Evolutionary conservation across 2,797 vertebrate species (phyloP).

Genomic region (Chelon labrosus): DNA sequence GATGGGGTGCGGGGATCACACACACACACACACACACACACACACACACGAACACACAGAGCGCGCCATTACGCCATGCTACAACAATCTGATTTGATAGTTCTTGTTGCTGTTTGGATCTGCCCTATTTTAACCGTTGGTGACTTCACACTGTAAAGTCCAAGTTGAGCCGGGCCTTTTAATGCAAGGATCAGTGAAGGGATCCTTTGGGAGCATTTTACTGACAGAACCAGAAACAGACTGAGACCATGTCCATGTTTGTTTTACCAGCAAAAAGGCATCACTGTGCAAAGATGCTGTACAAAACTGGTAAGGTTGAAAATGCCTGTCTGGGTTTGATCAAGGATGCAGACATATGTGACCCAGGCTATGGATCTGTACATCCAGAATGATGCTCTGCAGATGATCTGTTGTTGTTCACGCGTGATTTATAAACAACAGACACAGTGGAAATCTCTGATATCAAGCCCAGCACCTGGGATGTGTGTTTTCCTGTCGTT

Average conservation of each 20-base stretch:
- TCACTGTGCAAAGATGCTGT: constrained; percentile 2
- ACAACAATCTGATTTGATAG: constrained; percentile 79
- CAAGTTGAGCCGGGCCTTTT: constrained; percentile 56
- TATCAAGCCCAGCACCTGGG: too few relatives aligned
- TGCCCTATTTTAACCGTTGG: constrained; percentile 71
- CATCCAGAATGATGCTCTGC: not conserved
- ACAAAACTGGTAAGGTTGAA: not conserved
- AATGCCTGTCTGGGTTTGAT: constrained; percentile 5
- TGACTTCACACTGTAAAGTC: constrained; percentile 75
- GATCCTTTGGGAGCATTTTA: constrained; percentile 32
- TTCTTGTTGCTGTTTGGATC: constrained; percentile 76
- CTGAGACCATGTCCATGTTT: not conserved
- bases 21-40: constrained; percentile 11
- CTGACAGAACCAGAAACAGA: constrained; percentile 29
- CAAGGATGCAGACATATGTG: not conserved
- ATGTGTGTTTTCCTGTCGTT: too few relatives aligned
- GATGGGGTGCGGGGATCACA: constrained; percentile 22
- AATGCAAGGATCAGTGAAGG: constrained; percentile 60
- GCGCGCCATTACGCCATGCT: constrained; percentile 68
- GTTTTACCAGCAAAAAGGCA: too few relatives aligned
- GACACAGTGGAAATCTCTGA: too few relatives aligned
- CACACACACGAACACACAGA: constrained; percentile 5
- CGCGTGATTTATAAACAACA: too few relatives aligned
- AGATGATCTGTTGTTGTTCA: too few relatives aligned
- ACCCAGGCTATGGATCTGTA: not conserved